phyloP scores from a whole-genome alignment of 2,888 invertebrate genomes.

The Eupelmus urozonus region DNA sequence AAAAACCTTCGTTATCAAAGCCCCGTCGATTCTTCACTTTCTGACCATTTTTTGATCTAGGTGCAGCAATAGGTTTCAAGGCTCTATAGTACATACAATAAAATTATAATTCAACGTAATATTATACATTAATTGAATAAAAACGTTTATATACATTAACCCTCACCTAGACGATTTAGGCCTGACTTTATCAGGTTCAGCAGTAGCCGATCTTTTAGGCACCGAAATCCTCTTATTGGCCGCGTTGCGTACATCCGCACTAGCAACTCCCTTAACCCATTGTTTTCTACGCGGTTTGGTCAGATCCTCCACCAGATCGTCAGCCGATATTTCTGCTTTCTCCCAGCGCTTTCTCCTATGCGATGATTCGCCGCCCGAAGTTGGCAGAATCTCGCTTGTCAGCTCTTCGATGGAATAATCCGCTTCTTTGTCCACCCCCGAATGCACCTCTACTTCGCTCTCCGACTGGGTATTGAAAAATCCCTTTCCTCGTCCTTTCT shows the following conservation, averaged over 20 bases:
- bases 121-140: background rate
- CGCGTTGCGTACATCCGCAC: conserved; percentile 57
- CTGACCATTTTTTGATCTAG: conserved; percentile 57
- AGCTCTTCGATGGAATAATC: conserved; percentile 27
- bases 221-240: conserved; percentile 54
- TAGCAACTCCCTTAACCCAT: conserved; percentile 67
- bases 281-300: conserved; percentile 65
- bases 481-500: background rate
- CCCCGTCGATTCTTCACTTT: conserved; percentile 36
- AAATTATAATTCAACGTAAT: background rate
- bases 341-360: conserved; percentile 61
- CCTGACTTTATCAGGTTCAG: conserved; percentile 5
- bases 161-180: conserved; percentile 9
- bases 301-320: conserved; percentile 45
- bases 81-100: conserved; percentile 26
- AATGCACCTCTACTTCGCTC: background rate
- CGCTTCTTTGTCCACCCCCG: background rate
- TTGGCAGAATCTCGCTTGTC: conserved; percentile 35
- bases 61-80: conserved; percentile 64
- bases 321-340: conserved; percentile 44
- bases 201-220: conserved; percentile 38
- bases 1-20: conserved; percentile 69
- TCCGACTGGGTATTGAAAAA: background rate
- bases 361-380: conserved; percentile 39
- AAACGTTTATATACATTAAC: background rate